Evolutionary conservation across 1,140 invertebrate genomes (phyloP).

Genomic region (Chironomus tepperi): DNA sequence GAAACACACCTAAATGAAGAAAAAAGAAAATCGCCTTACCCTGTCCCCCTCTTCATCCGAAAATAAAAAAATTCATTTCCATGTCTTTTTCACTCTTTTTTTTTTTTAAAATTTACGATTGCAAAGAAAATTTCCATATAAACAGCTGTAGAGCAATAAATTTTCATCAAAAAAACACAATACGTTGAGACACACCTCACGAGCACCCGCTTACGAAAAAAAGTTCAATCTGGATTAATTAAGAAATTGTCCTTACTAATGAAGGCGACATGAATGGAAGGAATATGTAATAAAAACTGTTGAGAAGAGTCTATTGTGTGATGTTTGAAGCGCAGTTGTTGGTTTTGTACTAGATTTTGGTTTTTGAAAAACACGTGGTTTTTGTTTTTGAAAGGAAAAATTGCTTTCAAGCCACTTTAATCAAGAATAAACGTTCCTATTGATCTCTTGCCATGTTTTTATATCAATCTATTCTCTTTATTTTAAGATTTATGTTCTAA

Average conservation of each 20-base stretch:
- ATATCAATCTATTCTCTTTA: no score
- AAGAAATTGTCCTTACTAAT: conserved; percentile 18
- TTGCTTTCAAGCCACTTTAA: no score
- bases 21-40: neutral
- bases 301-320: no score
- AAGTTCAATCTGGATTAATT: conserved; percentile 10
- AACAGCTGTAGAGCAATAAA: neutral
- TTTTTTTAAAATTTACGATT: conserved; percentile 17
- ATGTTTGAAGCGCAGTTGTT: no score
- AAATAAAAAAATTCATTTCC: neutral
- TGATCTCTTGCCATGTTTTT: no score
- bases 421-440: no score
- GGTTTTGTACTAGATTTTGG: no score
- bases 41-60: neutral
- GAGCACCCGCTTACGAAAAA: neutral
- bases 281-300: no score
- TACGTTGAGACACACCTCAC: neutral
- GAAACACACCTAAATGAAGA: neutral
- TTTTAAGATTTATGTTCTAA: no score
- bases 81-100: neutral
- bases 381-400: no score
- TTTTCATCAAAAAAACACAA: conserved; percentile 15
- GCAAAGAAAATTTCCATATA: conserved; percentile 21
- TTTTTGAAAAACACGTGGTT: no score
- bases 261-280: neutral